phyloP scores from a whole-genome alignment of 2,797 vertebrate species.

The Staurois parvus region DNA sequence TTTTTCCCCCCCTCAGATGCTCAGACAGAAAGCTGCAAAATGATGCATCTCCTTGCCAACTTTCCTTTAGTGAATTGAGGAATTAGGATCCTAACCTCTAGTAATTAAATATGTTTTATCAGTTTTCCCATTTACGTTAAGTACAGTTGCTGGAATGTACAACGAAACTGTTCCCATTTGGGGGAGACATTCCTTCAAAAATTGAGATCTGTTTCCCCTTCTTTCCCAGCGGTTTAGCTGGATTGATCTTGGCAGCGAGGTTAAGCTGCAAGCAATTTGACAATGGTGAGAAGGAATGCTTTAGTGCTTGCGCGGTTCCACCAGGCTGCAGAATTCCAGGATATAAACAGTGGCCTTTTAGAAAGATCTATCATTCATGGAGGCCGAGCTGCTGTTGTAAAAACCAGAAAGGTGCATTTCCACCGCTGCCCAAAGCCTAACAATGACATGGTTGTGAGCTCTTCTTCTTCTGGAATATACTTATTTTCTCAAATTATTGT shows the following conservation, averaged over 20 bases:
- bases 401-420: slow-evolving; percentile 31
- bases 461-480: not conserved
- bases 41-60: slow-evolving; percentile 84
- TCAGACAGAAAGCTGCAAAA: slow-evolving; percentile 83
- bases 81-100: slow-evolving; percentile 86
- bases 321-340: not conserved
- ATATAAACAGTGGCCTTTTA: slow-evolving; percentile 49
- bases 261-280: slow-evolving; percentile 53
- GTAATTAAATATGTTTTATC: slow-evolving; percentile 87
- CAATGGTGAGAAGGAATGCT: slow-evolving; percentile 44
- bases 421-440: slow-evolving; percentile 8
- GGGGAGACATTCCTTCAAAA: slow-evolving; percentile 78
- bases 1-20: slow-evolving; percentile 78
- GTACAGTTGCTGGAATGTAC: slow-evolving; percentile 82
- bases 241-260: slow-evolving; percentile 52
- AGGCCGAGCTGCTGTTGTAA: slow-evolving; percentile 16
- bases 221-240: slow-evolving; percentile 44
- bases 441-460: not conserved
- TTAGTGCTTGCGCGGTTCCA: not conserved
- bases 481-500: not conserved
- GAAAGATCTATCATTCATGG: slow-evolving; percentile 39
- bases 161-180: slow-evolving; percentile 81
- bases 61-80: slow-evolving; percentile 87
- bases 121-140: slow-evolving; percentile 82
- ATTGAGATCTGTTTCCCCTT: slow-evolving; percentile 63